These are phyloP conservation scores for Incurvaria masculella DNA, from an alignment of 2,888 invertebrate genomes.

Conservation along the genomic window DNA sequence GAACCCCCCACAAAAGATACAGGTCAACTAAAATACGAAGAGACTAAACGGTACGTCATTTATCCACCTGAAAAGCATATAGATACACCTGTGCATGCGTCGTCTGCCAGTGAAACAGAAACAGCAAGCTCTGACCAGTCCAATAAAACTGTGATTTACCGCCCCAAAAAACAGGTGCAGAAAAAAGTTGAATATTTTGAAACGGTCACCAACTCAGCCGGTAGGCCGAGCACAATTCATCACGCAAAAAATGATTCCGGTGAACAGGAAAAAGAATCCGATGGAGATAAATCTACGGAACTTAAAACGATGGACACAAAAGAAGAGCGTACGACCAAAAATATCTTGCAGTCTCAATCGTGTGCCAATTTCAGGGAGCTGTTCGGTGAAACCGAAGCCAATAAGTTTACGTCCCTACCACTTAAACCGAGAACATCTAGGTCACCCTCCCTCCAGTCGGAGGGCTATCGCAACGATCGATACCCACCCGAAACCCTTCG, in stretches of 20 bases:
- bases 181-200: conserved; percentile 81
- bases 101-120: conserved; percentile 65
- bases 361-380: conserved; percentile 75
- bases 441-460: conserved; percentile 55
- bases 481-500: conserved; percentile 51
- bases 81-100: conserved; percentile 31
- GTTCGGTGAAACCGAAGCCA: conserved; percentile 71
- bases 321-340: conserved; percentile 21
- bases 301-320: conserved; percentile 21
- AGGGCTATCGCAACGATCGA: conserved; percentile 42
- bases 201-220: conserved; percentile 55
- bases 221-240: conserved; percentile 46
- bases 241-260: conserved; percentile 52
- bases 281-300: conserved; percentile 22
- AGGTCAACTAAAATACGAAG: background rate
- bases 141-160: conserved; percentile 64
- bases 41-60: conserved; percentile 22
- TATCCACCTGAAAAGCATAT: conserved; percentile 28
- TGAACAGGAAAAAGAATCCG: conserved; percentile 35
- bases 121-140: conserved; percentile 72
- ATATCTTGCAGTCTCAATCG: conserved; percentile 57
- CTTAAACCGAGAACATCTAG: conserved; percentile 32
- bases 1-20: background rate
- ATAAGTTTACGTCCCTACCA: conserved; percentile 57
- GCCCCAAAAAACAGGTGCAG: conserved; percentile 61